A percentile compares a stretch with the other conserved stretches of the same genome.
phyloP scores from a whole-genome alignment of 2,797 vertebrate genomes.

The Ctenochaetus hawaiiensis region DNA sequence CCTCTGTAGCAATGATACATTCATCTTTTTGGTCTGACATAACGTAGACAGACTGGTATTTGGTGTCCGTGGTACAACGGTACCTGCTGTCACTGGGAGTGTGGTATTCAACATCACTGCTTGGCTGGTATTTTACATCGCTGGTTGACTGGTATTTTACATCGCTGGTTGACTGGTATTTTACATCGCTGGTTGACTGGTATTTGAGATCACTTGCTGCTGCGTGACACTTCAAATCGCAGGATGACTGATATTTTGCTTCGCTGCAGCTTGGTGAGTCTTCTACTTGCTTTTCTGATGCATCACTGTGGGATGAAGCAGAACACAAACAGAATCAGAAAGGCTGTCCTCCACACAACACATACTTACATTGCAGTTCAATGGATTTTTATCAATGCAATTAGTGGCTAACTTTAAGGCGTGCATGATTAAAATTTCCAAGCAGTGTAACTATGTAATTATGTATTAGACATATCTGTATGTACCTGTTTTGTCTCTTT shows the following conservation, averaged over 20 bases:
- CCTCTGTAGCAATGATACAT: slow-evolving; percentile 99
- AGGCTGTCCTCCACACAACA: slow-evolving; percentile 2
- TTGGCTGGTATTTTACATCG: slow-evolving; percentile 62
- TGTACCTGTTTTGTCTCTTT: slow-evolving; percentile 91
- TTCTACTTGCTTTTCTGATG: slow-evolving; percentile 89
- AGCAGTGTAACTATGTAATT: background rate
- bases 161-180: slow-evolving; percentile 89
- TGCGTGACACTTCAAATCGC: slow-evolving; percentile 90
- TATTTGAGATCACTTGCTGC: slow-evolving; percentile 89
- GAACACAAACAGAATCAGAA: slow-evolving; percentile 54
- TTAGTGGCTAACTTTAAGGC: background rate
- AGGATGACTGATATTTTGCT: slow-evolving; percentile 94
- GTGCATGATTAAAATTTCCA: background rate
- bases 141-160: slow-evolving; percentile 88
- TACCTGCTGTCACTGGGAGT: slow-evolving; percentile 82
- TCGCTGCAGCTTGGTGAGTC: slow-evolving; percentile 86
- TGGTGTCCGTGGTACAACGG: slow-evolving; percentile 85
- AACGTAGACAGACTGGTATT: slow-evolving; percentile 99
- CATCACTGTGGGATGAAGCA: slow-evolving; percentile 83
- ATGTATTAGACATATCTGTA: slow-evolving; percentile 17
- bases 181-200: slow-evolving; percentile 88
- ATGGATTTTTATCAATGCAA: background rate
- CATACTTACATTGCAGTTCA: background rate
- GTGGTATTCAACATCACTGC: slow-evolving; percentile 72
- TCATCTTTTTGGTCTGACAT: slow-evolving; percentile 98